Evolutionary conservation across 2,113 vertebrate species (phyloP).

Genomic region (Microcebus tavaratra): DNA sequence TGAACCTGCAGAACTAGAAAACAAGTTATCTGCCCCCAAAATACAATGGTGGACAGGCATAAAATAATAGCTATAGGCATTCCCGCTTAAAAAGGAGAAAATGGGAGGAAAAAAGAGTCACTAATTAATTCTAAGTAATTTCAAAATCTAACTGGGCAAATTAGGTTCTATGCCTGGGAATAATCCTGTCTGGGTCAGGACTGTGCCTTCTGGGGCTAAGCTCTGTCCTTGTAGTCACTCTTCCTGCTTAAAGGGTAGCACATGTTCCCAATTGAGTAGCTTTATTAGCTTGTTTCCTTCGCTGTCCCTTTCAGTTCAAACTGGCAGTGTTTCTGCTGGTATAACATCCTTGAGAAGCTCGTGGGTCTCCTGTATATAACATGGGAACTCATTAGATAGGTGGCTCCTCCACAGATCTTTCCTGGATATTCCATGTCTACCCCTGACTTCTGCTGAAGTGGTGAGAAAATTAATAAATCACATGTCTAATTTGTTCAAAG

Average conservation of each 20-base stretch:
- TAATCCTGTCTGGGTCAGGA: neutral
- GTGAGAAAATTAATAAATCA: neutral
- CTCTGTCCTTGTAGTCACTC: neutral
- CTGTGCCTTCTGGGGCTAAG: neutral
- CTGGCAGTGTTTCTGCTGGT: neutral
- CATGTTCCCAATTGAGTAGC: neutral
- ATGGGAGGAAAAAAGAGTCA: neutral
- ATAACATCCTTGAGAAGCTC: neutral
- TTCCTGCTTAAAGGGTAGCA: neutral
- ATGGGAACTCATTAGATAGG: neutral
- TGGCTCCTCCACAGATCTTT: neutral
- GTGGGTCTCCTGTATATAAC: neutral
- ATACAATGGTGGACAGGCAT: neutral
- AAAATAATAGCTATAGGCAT: neutral
- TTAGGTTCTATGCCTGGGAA: neutral
- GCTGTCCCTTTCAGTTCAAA: neutral
- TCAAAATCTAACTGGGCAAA: neutral
- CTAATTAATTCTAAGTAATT: neutral
- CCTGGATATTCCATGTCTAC: neutral
- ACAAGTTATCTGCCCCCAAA: neutral
- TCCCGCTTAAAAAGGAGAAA: neutral
- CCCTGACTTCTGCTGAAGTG: neutral
- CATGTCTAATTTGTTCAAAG: neutral
- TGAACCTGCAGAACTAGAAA: neutral
- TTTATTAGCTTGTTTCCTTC: neutral